phyloP scores from a whole-genome alignment of 2,888 invertebrate species.

The Apantesis nais region DNA sequence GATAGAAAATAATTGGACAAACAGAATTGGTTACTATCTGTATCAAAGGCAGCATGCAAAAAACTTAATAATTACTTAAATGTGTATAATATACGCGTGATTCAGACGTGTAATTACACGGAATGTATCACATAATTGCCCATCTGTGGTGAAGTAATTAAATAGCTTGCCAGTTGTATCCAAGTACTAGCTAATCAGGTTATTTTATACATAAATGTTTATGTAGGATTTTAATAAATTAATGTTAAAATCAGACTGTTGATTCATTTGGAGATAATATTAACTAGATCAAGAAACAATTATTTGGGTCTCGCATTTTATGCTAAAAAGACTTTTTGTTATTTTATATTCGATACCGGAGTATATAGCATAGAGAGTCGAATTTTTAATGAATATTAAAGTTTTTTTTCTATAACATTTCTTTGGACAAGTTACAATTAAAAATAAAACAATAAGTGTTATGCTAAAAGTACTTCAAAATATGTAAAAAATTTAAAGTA shows the following conservation, averaged over 20 bases:
- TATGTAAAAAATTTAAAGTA: background rate
- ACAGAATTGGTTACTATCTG: conserved; percentile 44
- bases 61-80: conserved; percentile 37
- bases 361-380: too few species aligned
- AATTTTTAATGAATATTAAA: background rate
- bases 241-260: background rate
- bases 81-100: conserved; percentile 32
- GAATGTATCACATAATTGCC: conserved; percentile 13
- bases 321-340: background rate
- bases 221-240: background rate
- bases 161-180: too few species aligned
- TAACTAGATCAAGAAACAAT: background rate
- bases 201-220: background rate
- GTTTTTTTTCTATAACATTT: background rate
- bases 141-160: conserved; percentile 16
- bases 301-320: background rate
- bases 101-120: conserved; percentile 34
- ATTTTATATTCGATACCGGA: too few species aligned
- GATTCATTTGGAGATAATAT: background rate
- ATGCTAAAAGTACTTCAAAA: background rate
- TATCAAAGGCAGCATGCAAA: conserved; percentile 22
- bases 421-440: background rate
- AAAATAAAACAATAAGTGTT: background rate
- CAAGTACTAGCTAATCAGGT: conserved; percentile 7
- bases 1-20: conserved; percentile 69